These are phyloP conservation scores for Drosophila cardini DNA, from an alignment of 1,140 invertebrate genomes.

Conservation along the genomic window DNA sequence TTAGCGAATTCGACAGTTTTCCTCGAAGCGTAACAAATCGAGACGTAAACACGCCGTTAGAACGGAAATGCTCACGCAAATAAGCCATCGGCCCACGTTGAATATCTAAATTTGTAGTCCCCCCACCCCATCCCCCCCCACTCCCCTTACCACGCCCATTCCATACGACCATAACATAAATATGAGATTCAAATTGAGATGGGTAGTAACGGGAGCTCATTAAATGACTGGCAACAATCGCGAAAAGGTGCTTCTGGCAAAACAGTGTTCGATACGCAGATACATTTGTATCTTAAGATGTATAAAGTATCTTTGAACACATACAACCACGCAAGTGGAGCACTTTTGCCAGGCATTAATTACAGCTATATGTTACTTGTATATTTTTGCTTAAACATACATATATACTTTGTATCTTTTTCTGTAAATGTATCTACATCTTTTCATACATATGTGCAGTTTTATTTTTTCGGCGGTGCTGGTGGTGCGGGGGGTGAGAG, in stretches of 20 bases:
- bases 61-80: conserved; percentile 15
- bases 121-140: background rate
- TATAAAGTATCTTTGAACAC: background rate
- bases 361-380: conserved; percentile 7
- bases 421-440: background rate
- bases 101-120: conserved; percentile 44
- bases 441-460: conserved; percentile 4
- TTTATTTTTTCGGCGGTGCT: background rate
- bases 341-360: conserved; percentile 48
- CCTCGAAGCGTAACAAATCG: conserved; percentile 57
- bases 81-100: conserved; percentile 31
- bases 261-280: conserved; percentile 12
- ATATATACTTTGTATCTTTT: conserved; percentile 11
- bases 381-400: background rate
- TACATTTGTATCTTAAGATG: conserved; percentile 17
- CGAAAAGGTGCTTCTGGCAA: conserved; percentile 37
- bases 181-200: conserved; percentile 52
- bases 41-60: conserved; percentile 44
- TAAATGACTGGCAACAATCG: conserved; percentile 69
- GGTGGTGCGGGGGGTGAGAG: no score
- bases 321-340: background rate
- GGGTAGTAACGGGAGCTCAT: conserved; percentile 61
- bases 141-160: background rate
- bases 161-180: conserved; percentile 12
- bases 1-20: conserved; percentile 71